These are phyloP conservation scores for Potamarius usumacintae DNA, from an alignment of 2,113 vertebrate genomes.

Conservation along the genomic window DNA sequence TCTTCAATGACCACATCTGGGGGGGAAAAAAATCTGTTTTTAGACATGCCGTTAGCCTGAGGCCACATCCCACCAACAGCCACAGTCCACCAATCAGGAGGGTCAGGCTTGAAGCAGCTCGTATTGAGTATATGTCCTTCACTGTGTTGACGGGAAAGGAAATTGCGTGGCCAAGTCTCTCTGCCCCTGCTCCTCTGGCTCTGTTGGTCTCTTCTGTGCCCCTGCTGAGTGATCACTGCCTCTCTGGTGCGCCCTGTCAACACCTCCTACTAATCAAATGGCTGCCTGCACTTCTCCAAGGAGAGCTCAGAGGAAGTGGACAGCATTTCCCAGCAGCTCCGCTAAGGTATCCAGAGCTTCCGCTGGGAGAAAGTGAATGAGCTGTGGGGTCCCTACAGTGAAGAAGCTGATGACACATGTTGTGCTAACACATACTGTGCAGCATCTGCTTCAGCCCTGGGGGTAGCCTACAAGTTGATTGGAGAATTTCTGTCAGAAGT, in stretches of 20 bases:
- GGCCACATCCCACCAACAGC: slow-evolving; percentile 1
- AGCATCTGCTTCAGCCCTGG: slow-evolving; percentile 37
- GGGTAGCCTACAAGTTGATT: slow-evolving; percentile 31
- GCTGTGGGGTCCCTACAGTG: slow-evolving; percentile 8
- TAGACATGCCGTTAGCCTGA: not conserved
- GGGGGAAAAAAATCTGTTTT: too few species aligned
- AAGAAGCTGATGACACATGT: slow-evolving; percentile 32
- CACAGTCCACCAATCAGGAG: slow-evolving; percentile 29
- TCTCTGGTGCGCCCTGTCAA: slow-evolving; percentile 52
- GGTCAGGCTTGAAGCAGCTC: slow-evolving; percentile 8
- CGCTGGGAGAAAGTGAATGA: slow-evolving; percentile 25
- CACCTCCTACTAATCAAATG: slow-evolving; percentile 32
- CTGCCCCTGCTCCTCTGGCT: slow-evolving; percentile 20
- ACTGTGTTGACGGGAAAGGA: slow-evolving; percentile 28
- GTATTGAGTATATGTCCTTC: slow-evolving; percentile 38
- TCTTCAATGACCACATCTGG: not conserved
- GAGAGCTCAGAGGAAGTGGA: slow-evolving; percentile 51
- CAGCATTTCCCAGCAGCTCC: slow-evolving; percentile 29
- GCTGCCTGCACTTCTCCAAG: slow-evolving; percentile 50
- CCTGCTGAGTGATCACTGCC: slow-evolving; percentile 59
- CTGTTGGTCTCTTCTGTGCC: slow-evolving; percentile 10
- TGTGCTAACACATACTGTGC: slow-evolving; percentile 33
- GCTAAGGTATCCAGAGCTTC: slow-evolving; percentile 7
- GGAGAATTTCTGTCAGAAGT: slow-evolving; percentile 32
- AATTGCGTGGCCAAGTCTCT: slow-evolving; percentile 22